Evolutionary conservation across 2,888 invertebrate species (phyloP).

Genomic region (Sylvicola cinctus): DNA sequence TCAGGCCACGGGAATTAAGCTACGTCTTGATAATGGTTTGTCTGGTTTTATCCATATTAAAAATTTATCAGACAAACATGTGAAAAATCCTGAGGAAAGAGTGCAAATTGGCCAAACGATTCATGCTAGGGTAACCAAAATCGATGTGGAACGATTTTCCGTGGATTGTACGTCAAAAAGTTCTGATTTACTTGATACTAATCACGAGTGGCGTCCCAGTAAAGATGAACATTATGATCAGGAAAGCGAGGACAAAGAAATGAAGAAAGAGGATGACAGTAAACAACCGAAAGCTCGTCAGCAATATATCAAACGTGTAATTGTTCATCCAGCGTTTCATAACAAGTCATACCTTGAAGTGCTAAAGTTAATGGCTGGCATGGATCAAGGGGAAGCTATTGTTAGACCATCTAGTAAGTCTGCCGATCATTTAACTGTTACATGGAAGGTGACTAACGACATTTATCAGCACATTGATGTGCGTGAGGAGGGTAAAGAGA

Average conservation of each 20-base stretch:
- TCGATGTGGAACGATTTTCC: constrained; percentile 83
- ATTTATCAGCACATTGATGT: constrained; percentile 95
- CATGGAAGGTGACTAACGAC: constrained; percentile 93
- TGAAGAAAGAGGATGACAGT: constrained; percentile 54
- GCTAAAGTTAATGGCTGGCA: constrained; percentile 69
- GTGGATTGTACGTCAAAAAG: constrained; percentile 87
- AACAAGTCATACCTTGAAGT: constrained; percentile 89
- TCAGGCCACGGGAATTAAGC: constrained; percentile 77
- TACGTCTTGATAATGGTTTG: constrained; percentile 78
- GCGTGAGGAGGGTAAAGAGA: constrained; percentile 87
- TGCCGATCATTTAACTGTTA: constrained; percentile 85
- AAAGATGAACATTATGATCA: constrained; percentile 84
- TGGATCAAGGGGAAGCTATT: constrained; percentile 95
- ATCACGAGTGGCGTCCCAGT: constrained; percentile 75
- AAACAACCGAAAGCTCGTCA: constrained; percentile 66
- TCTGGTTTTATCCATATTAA: constrained; percentile 86
- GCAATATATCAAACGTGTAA: constrained; percentile 86
- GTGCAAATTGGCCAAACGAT: constrained; percentile 69
- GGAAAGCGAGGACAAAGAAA: constrained; percentile 61
- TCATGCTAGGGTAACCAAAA: constrained; percentile 80
- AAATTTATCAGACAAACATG: constrained; percentile 82
- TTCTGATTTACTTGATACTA: constrained; percentile 78
- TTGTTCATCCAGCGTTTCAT: constrained; percentile 92
- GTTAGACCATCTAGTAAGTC: constrained; percentile 95
- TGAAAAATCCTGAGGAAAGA: constrained; percentile 69